A percentile compares a stretch with the other conserved stretches of the same genome.
Evolutionary conservation across 2,888 invertebrate species (phyloP).

Genomic region (Melolontha melolontha): DNA sequence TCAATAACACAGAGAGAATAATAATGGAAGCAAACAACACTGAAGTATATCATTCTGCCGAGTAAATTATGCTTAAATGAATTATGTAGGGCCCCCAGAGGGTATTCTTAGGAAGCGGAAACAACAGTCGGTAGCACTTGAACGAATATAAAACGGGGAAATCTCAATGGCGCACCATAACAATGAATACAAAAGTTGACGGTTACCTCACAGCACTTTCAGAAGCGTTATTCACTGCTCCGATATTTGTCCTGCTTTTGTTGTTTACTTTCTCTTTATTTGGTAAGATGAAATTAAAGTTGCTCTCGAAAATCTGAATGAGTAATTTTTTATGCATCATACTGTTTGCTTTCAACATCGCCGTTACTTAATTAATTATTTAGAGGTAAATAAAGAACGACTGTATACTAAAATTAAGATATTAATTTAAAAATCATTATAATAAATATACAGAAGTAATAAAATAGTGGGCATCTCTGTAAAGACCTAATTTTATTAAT

Average conservation of each 20-base stretch:
- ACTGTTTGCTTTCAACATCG: too few species aligned
- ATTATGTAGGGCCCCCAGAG: background rate
- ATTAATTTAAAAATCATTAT: too few species aligned
- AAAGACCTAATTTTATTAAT: too few species aligned
- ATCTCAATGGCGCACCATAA: conserved; percentile 9
- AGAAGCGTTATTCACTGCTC: background rate
- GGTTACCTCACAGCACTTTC: conserved; percentile 12
- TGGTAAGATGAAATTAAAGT: conserved; percentile 13
- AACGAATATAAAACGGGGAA: conserved; percentile 29
- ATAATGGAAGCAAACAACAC: too few species aligned
- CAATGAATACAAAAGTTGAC: conserved; percentile 26
- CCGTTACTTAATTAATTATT: too few species aligned
- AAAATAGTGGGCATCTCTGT: too few species aligned
- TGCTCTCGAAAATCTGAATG: background rate
- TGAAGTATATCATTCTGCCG: too few species aligned
- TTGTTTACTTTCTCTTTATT: conserved; percentile 35
- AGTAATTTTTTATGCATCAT: background rate
- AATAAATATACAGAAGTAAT: too few species aligned
- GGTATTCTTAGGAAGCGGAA: conserved; percentile 14
- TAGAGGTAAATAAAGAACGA: too few species aligned
- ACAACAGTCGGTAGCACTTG: conserved; percentile 30
- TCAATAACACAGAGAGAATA: too few species aligned
- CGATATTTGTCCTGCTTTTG: conserved; percentile 1
- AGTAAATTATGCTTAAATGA: background rate
- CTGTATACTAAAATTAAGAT: too few species aligned